A percentile compares a stretch with the other conserved stretches of the same genome.
Conservation (phyloP, 1,140 invertebrate genomes). For the Euwallacea similis region DNA sequence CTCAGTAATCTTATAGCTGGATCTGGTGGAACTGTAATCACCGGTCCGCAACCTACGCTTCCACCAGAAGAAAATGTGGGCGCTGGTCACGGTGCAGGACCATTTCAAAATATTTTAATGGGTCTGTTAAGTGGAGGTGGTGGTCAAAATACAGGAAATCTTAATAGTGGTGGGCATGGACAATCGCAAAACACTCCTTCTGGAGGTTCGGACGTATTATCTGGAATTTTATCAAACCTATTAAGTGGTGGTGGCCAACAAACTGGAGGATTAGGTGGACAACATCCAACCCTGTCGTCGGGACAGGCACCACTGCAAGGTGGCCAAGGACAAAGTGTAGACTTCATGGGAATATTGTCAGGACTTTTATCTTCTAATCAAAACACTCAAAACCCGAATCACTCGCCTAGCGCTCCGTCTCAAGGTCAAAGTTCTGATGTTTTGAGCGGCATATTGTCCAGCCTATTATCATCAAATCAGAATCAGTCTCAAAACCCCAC, state of each 20-base stretch:
- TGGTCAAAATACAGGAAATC: not conserved
- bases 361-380: constrained; percentile 19
- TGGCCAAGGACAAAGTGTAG: constrained; percentile 17
- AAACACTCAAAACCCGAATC: constrained; percentile 20
- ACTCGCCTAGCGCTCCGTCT: not conserved
- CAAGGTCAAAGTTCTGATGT: constrained; percentile 9
- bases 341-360: constrained; percentile 31
- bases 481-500: constrained; percentile 6
- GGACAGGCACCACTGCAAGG: not conserved
- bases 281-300: not conserved
- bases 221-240: constrained; percentile 32
- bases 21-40: constrained; percentile 24
- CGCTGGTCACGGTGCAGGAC: constrained; percentile 13
- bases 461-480: constrained; percentile 18
- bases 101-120: constrained; percentile 20
- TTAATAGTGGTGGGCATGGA: too few species aligned
- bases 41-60: constrained; percentile 17
- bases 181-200: constrained; percentile 9
- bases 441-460: constrained; percentile 18
- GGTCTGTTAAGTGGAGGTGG: constrained; percentile 19
- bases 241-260: constrained; percentile 14
- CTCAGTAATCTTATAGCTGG: constrained; percentile 28
- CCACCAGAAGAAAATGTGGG: not conserved
- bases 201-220: constrained; percentile 30
- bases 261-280: not conserved